Percentiles rank a stretch among this genome's conserved stretches.
phyloP scores from a whole-genome alignment of 2,797 vertebrate species.

The Silurus lanzhouensis region DNA sequence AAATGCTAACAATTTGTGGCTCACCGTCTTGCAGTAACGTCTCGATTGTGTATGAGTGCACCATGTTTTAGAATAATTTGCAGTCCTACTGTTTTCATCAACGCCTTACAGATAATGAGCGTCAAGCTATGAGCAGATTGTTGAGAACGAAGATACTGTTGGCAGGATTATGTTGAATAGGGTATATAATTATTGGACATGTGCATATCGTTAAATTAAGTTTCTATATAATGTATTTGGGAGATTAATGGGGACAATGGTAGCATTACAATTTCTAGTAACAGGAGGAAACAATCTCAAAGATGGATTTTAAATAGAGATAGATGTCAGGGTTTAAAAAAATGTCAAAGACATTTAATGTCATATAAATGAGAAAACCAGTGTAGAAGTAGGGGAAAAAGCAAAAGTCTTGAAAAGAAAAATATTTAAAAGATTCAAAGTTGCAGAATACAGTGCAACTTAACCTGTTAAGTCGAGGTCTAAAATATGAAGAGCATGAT shows the following conservation, averaged over 20 bases:
- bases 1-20: slow-evolving; percentile 28
- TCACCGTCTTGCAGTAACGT: neutral
- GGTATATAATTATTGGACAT: neutral
- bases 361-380: neutral
- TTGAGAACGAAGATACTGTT: neutral
- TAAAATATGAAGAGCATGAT: neutral
- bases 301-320: neutral
- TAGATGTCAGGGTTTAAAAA: neutral
- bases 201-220: neutral
- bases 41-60: neutral
- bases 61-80: neutral
- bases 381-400: neutral
- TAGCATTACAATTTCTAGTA: neutral
- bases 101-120: neutral
- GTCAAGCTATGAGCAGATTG: neutral
- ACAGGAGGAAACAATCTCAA: neutral
- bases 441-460: neutral
- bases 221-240: slow-evolving; percentile 1
- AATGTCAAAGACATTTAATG: neutral
- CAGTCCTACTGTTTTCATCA: neutral
- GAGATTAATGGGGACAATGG: neutral
- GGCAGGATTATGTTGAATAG: neutral
- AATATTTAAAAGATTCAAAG: neutral
- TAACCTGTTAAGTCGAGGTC: neutral
- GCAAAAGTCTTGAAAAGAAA: no score